Evolutionary conservation across 37 sponge, comb jelly and placozoan genomes (phyloP), one percentile per base, ranked within the genome.

Genomic region (Theonella swinhoei): DNA sequence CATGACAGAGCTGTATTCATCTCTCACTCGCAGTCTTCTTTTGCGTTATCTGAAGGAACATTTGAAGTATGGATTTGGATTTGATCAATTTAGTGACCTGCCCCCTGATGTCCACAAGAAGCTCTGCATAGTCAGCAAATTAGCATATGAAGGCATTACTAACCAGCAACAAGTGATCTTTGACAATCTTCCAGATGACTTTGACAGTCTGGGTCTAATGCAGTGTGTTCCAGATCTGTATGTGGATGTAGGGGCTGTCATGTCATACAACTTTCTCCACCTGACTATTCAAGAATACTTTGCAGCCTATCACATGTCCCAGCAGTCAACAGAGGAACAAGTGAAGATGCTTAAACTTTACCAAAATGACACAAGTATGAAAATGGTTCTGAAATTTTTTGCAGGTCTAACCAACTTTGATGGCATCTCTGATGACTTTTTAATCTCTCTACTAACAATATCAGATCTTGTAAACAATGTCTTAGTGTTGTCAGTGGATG

Each of bases 181-280:
- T 75, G 17, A 58, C n/a, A n/a, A n/a, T n/a, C n/a, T n/a, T n/a
- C n/a, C n/a, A n/a, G n/a, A n/a, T n/a, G n/a, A n/a, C n/a, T n/a
- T n/a, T n/a, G n/a, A n/a, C n/a, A n/a, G n/a, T n/a, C n/a, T n/a
- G n/a, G n/a, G n/a, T n/a, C n/a, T n/a, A n/a, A n/a, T n/a, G n/a
- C n/a, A n/a, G n/a, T n/a, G n/a, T n/a, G n/a, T n/a, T n/a, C n/a
- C n/a, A 9, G 32, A 54, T 4, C 61, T 75, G 4, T 75, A 14
- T 11, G 43, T 43, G n/a, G 76, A 75, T 29, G 60, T 17, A 9
- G 76, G 76, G 17, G 43, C 76, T 9, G 60, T 26, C 4, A 60
- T 75, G 5, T 47, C 76, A 43, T 43, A 75, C 76, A 75, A 43
- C 60, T 75, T 75, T 30, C 7, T 75, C 14, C 76, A 75, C 32